Evolutionary conservation across 2,888 invertebrate genomes (phyloP), one percentile per base, ranked within the genome.

Genomic region (Amiota minor): DNA sequence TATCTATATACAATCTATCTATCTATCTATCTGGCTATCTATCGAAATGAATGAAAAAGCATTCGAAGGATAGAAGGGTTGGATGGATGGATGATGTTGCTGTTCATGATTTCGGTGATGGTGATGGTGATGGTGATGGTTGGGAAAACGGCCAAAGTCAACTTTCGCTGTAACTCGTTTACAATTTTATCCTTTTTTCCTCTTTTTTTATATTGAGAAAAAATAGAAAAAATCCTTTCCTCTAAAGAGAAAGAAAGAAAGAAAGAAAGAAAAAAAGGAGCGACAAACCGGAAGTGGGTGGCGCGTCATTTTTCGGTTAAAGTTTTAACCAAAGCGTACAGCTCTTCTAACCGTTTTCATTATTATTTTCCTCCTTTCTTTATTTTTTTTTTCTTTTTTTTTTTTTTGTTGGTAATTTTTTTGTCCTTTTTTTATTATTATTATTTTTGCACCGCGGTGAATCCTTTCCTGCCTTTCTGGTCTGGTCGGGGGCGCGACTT

Each of bases 251-350:
- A 20, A 46, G 18, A 59, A 59, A 59, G 47, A 11, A 62, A 14
- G 2, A 45, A 18, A 56, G 16, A 20, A 23, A 62, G 12, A 18
- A 56, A 56, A 20, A 23, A 62, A 14, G 11, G 14, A 18, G 67
- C 18, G 67, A 68, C 67, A 68, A 68, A 68, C 67, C 67, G 67
- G 67, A 68, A 68, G 50, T 68, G 67, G 67, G 67, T 53, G 67
- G 50, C 67, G 53, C 35, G 67, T 49, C 50, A 23, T 53, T 68
- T 68, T 68, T 68, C 35, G 18, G 20, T 67, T 67, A 49, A 10
- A 20, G 14, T 23, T 20, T 18, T 18, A 49, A 12, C 62, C 62
- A 12, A 35, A 12, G 20, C 18, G 35, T 16, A 45, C 23, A 14
- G n/a, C 62, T 16, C 35, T 62, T 62, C 11, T 11, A 11, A 1